Percentiles rank a stretch among this genome's conserved stretches.
phyloP scores from a whole-genome alignment of 2,797 vertebrate species.

The Okamejei kenojei region DNA sequence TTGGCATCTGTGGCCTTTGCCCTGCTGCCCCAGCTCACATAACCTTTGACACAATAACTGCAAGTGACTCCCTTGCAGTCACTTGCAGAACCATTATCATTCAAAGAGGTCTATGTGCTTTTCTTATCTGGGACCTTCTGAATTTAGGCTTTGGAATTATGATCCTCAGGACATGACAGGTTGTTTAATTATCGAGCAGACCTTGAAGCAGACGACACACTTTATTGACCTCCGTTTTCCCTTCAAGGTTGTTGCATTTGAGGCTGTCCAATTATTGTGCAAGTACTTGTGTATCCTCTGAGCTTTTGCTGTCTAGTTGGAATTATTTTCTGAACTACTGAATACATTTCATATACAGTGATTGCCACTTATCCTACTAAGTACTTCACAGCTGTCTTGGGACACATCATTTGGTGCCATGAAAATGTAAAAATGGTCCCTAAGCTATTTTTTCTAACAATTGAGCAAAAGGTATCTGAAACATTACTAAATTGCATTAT shows the following conservation, averaged over 20 bases:
- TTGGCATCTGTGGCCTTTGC: no score
- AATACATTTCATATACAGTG: background rate
- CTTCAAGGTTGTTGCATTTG: background rate
- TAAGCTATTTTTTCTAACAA: background rate
- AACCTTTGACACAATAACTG: no score
- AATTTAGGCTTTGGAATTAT: no score
- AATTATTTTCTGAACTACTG: background rate
- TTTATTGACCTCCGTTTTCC: background rate
- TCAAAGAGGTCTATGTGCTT: background rate
- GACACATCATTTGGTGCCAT: background rate
- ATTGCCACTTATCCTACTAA: background rate
- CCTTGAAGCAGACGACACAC: background rate
- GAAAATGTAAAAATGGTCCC: background rate
- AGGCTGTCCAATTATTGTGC: background rate
- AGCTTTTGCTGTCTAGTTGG: background rate
- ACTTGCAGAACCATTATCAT: background rate
- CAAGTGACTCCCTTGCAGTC: background rate
- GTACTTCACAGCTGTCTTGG: background rate
- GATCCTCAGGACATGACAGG: no score
- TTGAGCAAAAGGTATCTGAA: background rate
- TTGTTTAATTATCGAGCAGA: background rate
- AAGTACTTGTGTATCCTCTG: background rate
- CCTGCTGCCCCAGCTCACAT: no score
- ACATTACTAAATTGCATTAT: background rate
- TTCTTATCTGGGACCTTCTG: no score